Percentiles rank a stretch among this genome's conserved stretches.
phyloP scores from a whole-genome alignment of 92 coral and sea anemone genomes.

The Umimayanthus kanabou region DNA sequence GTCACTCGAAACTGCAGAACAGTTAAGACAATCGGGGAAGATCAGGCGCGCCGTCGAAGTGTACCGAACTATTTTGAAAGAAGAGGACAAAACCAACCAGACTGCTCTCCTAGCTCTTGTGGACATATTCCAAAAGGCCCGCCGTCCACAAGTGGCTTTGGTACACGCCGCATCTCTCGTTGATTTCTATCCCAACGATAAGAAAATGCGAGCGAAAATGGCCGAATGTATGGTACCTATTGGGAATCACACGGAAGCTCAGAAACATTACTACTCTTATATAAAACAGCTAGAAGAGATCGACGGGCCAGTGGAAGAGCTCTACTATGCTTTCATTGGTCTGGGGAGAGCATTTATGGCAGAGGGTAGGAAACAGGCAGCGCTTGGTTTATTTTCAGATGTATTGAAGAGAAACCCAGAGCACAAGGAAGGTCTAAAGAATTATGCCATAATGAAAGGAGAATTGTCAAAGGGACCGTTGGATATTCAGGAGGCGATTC shows the following conservation, averaged over 20 bases:
- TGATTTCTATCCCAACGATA: constrained; percentile 35
- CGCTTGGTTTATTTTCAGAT: constrained; percentile 30
- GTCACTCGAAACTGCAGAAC: constrained; percentile 6
- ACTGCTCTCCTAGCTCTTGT: constrained; percentile 49
- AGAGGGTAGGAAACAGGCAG: constrained; percentile 42
- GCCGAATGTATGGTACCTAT: constrained; percentile 48
- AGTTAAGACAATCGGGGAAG: constrained; percentile 39
- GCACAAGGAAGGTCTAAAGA: constrained; percentile 41
- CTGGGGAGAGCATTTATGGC: constrained; percentile 44
- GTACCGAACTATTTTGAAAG: constrained; percentile 36
- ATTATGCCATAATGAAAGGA: constrained; percentile 48
- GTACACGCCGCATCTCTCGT: constrained; percentile 41
- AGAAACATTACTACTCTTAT: constrained; percentile 18
- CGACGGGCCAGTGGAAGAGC: constrained; percentile 16
- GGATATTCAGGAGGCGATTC: constrained; percentile 49
- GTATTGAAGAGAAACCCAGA: constrained; percentile 41
- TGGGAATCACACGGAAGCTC: constrained; percentile 34
- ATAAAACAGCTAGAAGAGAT: constrained; percentile 10
- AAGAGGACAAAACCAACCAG: constrained; percentile 32
- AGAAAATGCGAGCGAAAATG: constrained; percentile 22
- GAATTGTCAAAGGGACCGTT: constrained; percentile 31
- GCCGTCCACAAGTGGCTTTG: constrained; percentile 45
- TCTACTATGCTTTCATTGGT: constrained; percentile 38
- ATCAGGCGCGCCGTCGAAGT: constrained; percentile 43
- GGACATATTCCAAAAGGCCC: constrained; percentile 48